Conservation (phyloP, 2,797 vertebrate genomes). For the Sebastes steindachneri region DNA sequence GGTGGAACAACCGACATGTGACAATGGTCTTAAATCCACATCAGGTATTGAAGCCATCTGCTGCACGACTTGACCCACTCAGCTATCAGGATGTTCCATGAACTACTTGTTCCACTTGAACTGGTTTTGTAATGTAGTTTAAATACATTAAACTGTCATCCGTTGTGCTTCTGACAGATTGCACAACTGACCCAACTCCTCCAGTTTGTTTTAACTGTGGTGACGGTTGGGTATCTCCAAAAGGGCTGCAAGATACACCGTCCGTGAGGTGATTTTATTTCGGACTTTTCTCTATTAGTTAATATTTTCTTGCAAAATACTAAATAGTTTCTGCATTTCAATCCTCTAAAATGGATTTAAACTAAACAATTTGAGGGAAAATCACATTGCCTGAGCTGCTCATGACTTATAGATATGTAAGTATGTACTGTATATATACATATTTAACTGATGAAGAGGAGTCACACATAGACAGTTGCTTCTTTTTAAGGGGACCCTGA, state of each 20-base stretch:
- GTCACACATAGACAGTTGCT: too few relatives aligned
- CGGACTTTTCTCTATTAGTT: neutral
- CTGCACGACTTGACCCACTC: neutral
- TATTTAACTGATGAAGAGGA: neutral
- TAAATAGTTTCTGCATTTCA: too few relatives aligned
- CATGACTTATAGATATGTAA: neutral
- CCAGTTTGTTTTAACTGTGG: neutral
- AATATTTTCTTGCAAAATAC: neutral
- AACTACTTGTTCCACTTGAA: neutral
- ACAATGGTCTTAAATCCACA: neutral
- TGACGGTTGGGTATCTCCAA: neutral
- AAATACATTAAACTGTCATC: neutral
- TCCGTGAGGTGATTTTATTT: neutral
- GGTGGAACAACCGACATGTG: neutral
- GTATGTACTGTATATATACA: neutral
- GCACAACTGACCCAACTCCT: accelerated
- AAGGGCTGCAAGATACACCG: neutral
- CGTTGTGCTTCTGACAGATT: neutral
- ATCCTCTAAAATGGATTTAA: neutral
- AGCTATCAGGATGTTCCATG: neutral
- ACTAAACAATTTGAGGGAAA: neutral
- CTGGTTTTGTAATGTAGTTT: neutral
- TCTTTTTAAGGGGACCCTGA: too few relatives aligned
- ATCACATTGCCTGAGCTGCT: neutral
- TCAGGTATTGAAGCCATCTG: neutral